Evolutionary conservation across 2,113 vertebrate species (phyloP).

Genomic region (Syrrhaptes paradoxus): DNA sequence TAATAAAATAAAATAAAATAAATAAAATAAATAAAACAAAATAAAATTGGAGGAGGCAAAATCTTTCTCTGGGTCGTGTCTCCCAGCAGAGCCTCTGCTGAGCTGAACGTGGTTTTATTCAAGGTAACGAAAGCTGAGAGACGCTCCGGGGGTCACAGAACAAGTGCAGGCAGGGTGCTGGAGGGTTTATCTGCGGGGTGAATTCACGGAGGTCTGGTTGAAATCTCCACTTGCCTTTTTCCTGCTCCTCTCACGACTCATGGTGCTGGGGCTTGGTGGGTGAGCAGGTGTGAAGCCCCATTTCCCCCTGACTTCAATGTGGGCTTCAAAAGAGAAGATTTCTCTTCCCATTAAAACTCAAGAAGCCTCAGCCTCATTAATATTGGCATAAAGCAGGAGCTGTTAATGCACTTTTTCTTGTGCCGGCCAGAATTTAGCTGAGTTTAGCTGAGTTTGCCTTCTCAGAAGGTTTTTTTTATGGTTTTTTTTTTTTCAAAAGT

Average conservation of each 20-base stretch:
- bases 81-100: background rate
- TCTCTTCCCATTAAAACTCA: background rate
- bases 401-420: background rate
- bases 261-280: fast-evolving
- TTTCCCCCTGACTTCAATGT: fast-evolving
- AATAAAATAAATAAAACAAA: background rate
- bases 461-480: background rate
- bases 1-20: no score
- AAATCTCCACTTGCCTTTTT: background rate
- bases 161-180: constrained; percentile 2
- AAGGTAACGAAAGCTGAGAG: constrained; percentile 49
- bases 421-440: background rate
- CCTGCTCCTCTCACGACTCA: background rate
- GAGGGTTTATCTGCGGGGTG: background rate
- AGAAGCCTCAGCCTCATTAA: background rate
- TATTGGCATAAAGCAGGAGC: background rate
- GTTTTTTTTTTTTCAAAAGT: background rate
- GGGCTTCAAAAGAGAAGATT: background rate
- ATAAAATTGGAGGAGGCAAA: background rate
- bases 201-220: background rate
- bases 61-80: background rate
- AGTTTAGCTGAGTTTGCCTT: constrained; percentile 1
- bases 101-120: constrained; percentile 23
- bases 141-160: background rate
- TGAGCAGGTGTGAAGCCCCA: background rate